Percentiles rank a stretch among this genome's conserved stretches.
phyloP scores from a whole-genome alignment of 2,888 invertebrate genomes.

The Ceramica pisi region DNA sequence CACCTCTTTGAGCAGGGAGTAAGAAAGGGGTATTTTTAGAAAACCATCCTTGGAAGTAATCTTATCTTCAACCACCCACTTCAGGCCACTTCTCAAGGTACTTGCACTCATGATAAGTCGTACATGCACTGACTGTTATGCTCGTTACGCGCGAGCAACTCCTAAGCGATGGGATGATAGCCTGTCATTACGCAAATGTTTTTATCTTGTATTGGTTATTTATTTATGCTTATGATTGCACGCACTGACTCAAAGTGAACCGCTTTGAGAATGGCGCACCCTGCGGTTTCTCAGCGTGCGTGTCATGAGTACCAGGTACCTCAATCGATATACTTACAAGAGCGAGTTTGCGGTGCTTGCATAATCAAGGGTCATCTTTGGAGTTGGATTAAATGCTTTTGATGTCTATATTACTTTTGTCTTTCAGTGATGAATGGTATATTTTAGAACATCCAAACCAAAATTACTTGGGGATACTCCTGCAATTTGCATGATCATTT shows the following conservation, averaged over 20 bases:
- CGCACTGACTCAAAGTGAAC: constrained; percentile 35
- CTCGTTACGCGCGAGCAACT: constrained; percentile 42
- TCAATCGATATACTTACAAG: background rate
- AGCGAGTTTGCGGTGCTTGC: background rate
- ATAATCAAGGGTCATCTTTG: background rate
- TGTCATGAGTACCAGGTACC: constrained; percentile 8
- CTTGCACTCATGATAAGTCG: constrained; percentile 15
- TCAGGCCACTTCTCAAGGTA: constrained; percentile 10
- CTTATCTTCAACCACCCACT: constrained; percentile 26
- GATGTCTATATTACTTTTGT: background rate
- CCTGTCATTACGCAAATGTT: constrained; percentile 54
- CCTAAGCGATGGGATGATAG: constrained; percentile 41
- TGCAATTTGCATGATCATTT: background rate
- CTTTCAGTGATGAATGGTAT: background rate
- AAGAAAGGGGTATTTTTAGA: background rate
- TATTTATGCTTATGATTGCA: constrained; percentile 41
- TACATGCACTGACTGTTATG: constrained; percentile 28
- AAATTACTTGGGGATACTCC: background rate
- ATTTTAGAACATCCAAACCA: background rate
- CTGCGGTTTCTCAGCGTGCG: constrained; percentile 33
- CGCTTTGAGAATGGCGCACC: constrained; percentile 42
- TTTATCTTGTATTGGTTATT: constrained; percentile 52
- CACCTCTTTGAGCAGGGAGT: too few species aligned
- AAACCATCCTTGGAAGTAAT: constrained; percentile 10
- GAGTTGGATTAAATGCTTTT: background rate